Evolutionary conservation across 2,797 vertebrate genomes (phyloP), one percentile per base, ranked within the genome.

Genomic region (Fratercula arctica): DNA sequence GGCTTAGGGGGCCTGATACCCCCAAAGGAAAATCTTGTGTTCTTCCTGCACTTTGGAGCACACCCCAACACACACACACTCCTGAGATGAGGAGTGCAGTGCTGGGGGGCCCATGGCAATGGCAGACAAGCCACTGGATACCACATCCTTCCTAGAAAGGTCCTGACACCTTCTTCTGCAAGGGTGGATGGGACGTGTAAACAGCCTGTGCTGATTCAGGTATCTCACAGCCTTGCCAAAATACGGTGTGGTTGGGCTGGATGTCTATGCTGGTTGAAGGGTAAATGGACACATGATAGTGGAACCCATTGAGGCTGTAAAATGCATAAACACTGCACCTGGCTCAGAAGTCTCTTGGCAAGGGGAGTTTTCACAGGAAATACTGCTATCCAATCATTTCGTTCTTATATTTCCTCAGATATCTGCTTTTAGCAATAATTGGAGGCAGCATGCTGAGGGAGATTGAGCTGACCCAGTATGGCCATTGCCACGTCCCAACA

Each of bases 31-130:
- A 85, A 54, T 18, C 29, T 28, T 31, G 12, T 60, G 14, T 64
- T 54, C 26, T 33, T 53, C 13, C 41, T 37, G 35, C 72, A 43
- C 60, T 54, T 63, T 0, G 2, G 46, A 41, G 13, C 2, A 5
- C 23, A 35, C 7, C 21, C 29, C 25, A 37, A 16, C 7, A 53
- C 2, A 5, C 5, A 18, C 14, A 41, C 6, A 41, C 12, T 4
- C 13, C 16, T 35, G 39, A 26, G 26, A 16, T 15, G 51, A 43
- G 35, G 18, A 69, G 9, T 9, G 5, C 28, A 28, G 41, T 57
- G 37, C 33, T 41, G 15, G 29, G 13, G 10, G 63, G 10, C 29
- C n/a, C 24, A 23, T 4, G 9, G 21, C 0, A 0, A 24, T 21
- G 18, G 35, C 23, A 63, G 31, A 43, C 16, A 48, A 82, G 25